Percentiles rank a stretch among this genome's conserved stretches.
Evolutionary conservation across 1,140 invertebrate genomes (phyloP).

Genomic region (Drosophila arizonae): DNA sequence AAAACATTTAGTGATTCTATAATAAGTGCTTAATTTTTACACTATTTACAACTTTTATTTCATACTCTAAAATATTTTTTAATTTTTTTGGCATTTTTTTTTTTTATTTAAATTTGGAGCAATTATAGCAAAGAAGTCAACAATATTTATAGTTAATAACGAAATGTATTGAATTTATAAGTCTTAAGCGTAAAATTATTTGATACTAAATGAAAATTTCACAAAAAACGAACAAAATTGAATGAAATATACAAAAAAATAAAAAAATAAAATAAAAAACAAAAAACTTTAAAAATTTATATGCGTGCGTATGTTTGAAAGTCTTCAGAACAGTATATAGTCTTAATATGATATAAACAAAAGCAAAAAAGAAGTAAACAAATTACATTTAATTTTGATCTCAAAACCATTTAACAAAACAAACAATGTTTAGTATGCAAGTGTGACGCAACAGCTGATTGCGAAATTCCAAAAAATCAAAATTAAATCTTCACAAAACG

Average conservation of each 20-base stretch:
- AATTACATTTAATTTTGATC: slow-evolving; percentile 79
- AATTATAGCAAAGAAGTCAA: slow-evolving; percentile 60
- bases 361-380: slow-evolving; percentile 22
- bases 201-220: slow-evolving; percentile 34
- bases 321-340: slow-evolving; percentile 68
- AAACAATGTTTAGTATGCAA: slow-evolving; percentile 50
- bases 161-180: slow-evolving; percentile 80
- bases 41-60: slow-evolving; percentile 59
- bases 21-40: slow-evolving; percentile 66
- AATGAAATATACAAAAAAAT: slow-evolving; percentile 54
- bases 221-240: slow-evolving; percentile 45
- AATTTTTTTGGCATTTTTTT: slow-evolving; percentile 60
- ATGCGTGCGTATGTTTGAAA: slow-evolving; percentile 46
- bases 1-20: slow-evolving; percentile 80
- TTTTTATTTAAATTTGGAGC: slow-evolving; percentile 43
- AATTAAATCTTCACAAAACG: slow-evolving; percentile 65
- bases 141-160: slow-evolving; percentile 67
- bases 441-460: slow-evolving; percentile 61
- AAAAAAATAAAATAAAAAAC: slow-evolving; percentile 27
- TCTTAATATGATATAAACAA: slow-evolving; percentile 53
- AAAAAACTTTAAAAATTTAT: slow-evolving; percentile 30
- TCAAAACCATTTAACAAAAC: slow-evolving; percentile 57
- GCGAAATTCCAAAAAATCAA: slow-evolving; percentile 76
- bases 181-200: slow-evolving; percentile 50
- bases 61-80: slow-evolving; percentile 36